These are phyloP conservation scores for Hepsetus odoe DNA, from an alignment of 2,113 vertebrate genomes.

Conservation along the genomic window DNA sequence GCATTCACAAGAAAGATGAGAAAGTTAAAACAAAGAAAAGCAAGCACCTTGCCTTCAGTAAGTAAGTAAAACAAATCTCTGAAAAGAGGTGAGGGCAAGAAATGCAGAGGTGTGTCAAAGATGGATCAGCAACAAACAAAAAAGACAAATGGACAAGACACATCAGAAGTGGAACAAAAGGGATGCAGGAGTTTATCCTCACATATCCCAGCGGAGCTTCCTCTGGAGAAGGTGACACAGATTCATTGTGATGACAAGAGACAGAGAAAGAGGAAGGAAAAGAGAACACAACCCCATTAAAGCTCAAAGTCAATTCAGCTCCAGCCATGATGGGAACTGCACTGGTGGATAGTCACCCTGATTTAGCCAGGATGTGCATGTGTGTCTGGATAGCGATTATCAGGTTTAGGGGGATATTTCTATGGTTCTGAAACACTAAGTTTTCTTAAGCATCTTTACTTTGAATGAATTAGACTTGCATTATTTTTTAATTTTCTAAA, in stretches of 20 bases:
- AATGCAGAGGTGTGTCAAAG: background rate
- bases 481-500: too few species aligned
- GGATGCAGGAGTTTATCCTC: slow-evolving; percentile 63
- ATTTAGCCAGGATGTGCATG: background rate
- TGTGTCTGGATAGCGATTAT: background rate
- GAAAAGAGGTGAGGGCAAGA: background rate
- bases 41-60: slow-evolving; percentile 30
- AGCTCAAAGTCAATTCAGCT: slow-evolving; percentile 28
- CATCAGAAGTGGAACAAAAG: slow-evolving; percentile 26
- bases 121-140: slow-evolving; percentile 11
- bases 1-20: background rate
- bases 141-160: slow-evolving; percentile 15
- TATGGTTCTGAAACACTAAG: slow-evolving; percentile 10
- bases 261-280: slow-evolving; percentile 47
- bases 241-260: slow-evolving; percentile 54
- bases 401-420: slow-evolving; percentile 13
- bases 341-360: background rate
- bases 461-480: background rate
- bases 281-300: slow-evolving; percentile 62
- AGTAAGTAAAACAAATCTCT: slow-evolving; percentile 8
- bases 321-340: slow-evolving; percentile 10
- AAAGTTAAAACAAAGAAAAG: slow-evolving; percentile 1
- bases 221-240: slow-evolving; percentile 73
- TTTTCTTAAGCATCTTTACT: background rate
- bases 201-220: slow-evolving; percentile 78